Percentiles rank a stretch among this genome's conserved stretches.
Evolutionary conservation across 2,113 vertebrate species (phyloP).

Genomic region (Rutilus rutilus): DNA sequence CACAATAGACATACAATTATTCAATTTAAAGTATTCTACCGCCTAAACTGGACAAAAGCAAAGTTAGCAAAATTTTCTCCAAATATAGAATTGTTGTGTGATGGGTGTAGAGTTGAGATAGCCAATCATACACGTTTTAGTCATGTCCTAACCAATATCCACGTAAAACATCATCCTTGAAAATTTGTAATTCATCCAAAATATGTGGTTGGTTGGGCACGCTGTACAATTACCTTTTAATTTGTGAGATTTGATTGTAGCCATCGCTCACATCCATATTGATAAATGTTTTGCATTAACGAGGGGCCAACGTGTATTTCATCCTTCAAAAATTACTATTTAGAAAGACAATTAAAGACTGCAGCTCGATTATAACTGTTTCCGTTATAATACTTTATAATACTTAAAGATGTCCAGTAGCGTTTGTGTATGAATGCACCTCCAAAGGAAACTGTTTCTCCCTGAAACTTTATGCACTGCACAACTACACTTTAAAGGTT

Average conservation of each 20-base stretch:
- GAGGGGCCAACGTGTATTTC: no score
- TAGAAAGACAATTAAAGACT: background rate
- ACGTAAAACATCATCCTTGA: no score
- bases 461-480: background rate
- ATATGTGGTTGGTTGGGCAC: no score
- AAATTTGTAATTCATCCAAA: no score
- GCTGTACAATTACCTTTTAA: no score
- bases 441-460: background rate
- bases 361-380: background rate
- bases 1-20: no score
- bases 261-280: no score
- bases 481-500: slow-evolving; percentile 7
- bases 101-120: background rate
- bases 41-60: background rate
- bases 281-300: no score
- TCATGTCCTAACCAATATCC: background rate
- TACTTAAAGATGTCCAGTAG: background rate
- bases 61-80: background rate
- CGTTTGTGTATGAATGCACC: background rate
- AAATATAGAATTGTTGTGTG: background rate
- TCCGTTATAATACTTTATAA: background rate
- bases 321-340: background rate
- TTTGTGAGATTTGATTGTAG: no score
- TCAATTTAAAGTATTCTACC: no score
- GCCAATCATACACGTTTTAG: background rate